Evolutionary conservation across 1,140 invertebrate genomes (phyloP).

Genomic region (Zaprionus ornatus): DNA sequence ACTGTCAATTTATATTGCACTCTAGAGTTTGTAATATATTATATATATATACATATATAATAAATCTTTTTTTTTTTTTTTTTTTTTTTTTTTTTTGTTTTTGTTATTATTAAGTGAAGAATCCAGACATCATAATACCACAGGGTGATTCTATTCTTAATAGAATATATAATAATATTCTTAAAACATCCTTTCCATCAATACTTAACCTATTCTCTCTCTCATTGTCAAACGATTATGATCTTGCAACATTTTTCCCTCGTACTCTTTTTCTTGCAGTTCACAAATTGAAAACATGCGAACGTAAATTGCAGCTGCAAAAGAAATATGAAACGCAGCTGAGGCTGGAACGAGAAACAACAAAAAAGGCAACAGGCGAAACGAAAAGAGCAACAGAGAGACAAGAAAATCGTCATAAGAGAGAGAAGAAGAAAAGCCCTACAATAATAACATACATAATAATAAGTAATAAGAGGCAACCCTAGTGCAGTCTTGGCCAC

Average conservation of each 20-base stretch:
- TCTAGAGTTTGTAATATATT: no score
- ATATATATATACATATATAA: no score
- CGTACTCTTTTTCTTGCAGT: slow-evolving; percentile 52
- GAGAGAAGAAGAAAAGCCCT: slow-evolving; percentile 2
- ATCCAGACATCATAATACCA: no score
- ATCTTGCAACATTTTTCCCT: slow-evolving; percentile 10
- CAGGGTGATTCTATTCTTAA: no score
- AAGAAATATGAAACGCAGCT: slow-evolving; percentile 40
- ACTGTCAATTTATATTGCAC: no score
- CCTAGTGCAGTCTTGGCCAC: slow-evolving; percentile 11
- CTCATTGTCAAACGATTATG: background rate
- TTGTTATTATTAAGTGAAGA: no score
- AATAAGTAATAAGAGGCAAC: slow-evolving; percentile 23
- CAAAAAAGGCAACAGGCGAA: slow-evolving; percentile 10
- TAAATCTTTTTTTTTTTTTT: no score
- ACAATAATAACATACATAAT: slow-evolving; percentile 36
- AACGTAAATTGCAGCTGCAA: slow-evolving; percentile 41
- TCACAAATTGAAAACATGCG: slow-evolving; percentile 59
- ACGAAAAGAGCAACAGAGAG: background rate
- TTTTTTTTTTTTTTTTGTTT: no score
- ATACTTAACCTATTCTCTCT: background rate
- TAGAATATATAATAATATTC: no score
- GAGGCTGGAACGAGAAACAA: background rate
- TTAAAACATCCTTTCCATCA: background rate
- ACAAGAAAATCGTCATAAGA: background rate